Base-by-base conservation (phyloP, 2,888 invertebrate species). In the Augochlorella aurata region DNA sequence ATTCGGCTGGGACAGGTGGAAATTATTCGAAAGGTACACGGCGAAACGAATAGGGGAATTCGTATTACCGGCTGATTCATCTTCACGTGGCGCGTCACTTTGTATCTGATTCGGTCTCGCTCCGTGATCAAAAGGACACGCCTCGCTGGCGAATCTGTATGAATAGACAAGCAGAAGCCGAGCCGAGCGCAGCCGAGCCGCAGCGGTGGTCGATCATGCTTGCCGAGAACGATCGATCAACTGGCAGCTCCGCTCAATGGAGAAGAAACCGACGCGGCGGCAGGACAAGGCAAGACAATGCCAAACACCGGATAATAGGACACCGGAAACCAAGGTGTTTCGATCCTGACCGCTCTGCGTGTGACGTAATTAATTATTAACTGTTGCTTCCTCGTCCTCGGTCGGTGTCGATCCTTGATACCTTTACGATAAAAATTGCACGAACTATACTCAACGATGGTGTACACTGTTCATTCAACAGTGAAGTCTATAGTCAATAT, bases 111-210 rank as follows among this genome's bases (percentile, higher is more conserved):
- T 66, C 54, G 21, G 12, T 50, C 50, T 50, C 54, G 77, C 14
- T 52, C 54, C 58, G 49, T 8, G 77, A 77, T 73, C 73, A 73
- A 77, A 77, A 66, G 18, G 38, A 12, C 18, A 12, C 29, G 29
- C 21, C 29, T 58, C 21, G 21, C 38, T 38, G 29, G 38, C 24
- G 49, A 18, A 16, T 12, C 29, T 3, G 50, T 71, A 52, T 12
- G 72, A 72, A 54, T 54, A 47, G 72, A 54, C 73, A 73, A 49
- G 5, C 72, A 63, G 72, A 66, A 66, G 38, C 38, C 7, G 38
- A 5, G 38, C 7, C 38, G 38, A 38, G 38, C 38, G 38, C 38
- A 38, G 38, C 38, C 38, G 38, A 38, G 38, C 5, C 38, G 49
- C 50, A n/a, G 58, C 21, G 38, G 7, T 16, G 29, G 18, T 14